A percentile compares a stretch with the other conserved stretches of the same genome.
These are phyloP conservation scores for Aphidius gifuensis DNA, from an alignment of 1,140 invertebrate genomes.

Conservation along the genomic window DNA sequence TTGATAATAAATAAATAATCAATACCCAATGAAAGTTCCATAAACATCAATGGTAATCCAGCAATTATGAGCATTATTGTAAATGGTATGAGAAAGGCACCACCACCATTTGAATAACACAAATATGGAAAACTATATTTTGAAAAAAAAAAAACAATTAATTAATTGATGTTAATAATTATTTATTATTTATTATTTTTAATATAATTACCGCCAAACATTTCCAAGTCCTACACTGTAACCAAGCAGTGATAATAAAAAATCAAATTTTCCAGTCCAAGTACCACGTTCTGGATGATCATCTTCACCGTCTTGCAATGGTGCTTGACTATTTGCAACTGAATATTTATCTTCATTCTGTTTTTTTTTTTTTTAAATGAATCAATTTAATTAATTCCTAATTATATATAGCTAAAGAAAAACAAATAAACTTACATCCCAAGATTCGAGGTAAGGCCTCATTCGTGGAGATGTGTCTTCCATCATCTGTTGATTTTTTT, in stretches of 20 bases:
- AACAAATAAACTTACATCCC: conserved; percentile 48
- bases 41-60: conserved; percentile 83
- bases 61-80: conserved; percentile 81
- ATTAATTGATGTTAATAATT: too few relatives aligned
- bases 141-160: too few relatives aligned
- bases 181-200: too few relatives aligned
- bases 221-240: conserved; percentile 84
- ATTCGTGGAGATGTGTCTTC: conserved; percentile 50
- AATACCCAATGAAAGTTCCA: conserved; percentile 72
- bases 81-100: conserved; percentile 80
- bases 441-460: conserved; percentile 51
- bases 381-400: not conserved
- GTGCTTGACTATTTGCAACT: conserved; percentile 55
- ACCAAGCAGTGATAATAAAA: conserved; percentile 77
- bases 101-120: conserved; percentile 78
- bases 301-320: conserved; percentile 48
- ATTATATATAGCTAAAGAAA: conserved; percentile 1
- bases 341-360: conserved; percentile 56
- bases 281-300: conserved; percentile 66
- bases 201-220: conserved; percentile 64
- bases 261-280: conserved; percentile 80
- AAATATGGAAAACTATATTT: conserved; percentile 64
- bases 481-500: conserved; percentile 34
- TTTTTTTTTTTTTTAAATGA: not conserved
- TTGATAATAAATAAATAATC: not conserved